Conservation (phyloP, 2,113 vertebrate genomes). For the Hypomesus transpacificus region DNA sequence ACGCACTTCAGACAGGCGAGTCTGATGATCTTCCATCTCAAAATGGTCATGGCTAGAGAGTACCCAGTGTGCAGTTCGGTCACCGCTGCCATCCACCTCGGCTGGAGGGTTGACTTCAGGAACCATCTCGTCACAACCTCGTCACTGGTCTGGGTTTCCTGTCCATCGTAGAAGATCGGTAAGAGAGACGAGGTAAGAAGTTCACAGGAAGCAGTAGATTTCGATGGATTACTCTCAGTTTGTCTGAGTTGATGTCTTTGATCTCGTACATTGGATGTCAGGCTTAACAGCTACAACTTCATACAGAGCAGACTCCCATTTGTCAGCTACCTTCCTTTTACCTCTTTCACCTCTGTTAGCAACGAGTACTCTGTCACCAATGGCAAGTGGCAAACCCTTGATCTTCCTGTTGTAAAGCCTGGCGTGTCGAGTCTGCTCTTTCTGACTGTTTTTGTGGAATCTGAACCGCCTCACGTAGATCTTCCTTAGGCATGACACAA, state of each 20-base stretch:
- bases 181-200: too few relatives aligned
- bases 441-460: not conserved
- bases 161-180: too few relatives aligned
- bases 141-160: too few relatives aligned
- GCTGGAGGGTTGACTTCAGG: too few relatives aligned
- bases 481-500: constrained; percentile 1
- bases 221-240: not conserved
- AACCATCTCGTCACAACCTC: too few relatives aligned
- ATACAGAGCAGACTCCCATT: not conserved
- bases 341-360: constrained; percentile 11
- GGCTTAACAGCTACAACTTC: not conserved
- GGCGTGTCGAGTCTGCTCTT: constrained; percentile 7
- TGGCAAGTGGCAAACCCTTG: not conserved
- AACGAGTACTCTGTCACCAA: not conserved
- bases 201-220: constrained; percentile 9
- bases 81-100: too few relatives aligned
- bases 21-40: too few relatives aligned
- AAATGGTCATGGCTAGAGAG: too few relatives aligned
- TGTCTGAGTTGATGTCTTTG: not conserved
- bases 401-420: not conserved
- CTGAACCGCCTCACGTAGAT: not conserved
- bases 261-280: not conserved
- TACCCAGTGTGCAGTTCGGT: too few relatives aligned
- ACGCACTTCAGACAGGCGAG: too few relatives aligned
- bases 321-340: constrained; percentile 1